A percentile compares a stretch with the other conserved stretches of the same genome.
phyloP scores from a whole-genome alignment of 2,113 vertebrate genomes.

The Mastomys coucha region DNA sequence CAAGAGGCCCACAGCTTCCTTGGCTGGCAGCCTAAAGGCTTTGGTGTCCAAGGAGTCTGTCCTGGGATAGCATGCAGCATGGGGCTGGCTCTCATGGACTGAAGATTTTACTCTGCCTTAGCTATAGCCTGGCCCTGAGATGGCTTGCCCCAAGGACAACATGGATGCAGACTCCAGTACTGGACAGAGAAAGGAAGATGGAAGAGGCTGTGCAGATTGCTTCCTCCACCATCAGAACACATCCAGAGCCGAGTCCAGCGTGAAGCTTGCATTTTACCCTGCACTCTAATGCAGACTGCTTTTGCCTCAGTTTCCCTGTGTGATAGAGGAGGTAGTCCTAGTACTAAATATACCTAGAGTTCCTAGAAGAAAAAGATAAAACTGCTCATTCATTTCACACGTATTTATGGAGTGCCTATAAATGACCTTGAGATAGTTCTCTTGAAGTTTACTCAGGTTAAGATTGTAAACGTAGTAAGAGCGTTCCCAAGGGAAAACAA shows the following conservation, averaged over 20 bases:
- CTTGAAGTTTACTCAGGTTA: neutral
- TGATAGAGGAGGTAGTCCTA: neutral
- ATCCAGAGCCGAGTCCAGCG: neutral
- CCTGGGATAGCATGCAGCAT: rapidly evolving
- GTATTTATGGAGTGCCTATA: neutral
- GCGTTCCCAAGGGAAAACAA: neutral
- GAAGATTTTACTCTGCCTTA: neutral
- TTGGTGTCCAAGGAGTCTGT: neutral
- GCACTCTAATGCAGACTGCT: no score
- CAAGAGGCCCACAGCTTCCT: neutral
- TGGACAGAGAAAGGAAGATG: neutral
- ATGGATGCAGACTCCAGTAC: neutral
- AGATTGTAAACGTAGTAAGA: slow-evolving; percentile 8
- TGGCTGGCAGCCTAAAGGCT: neutral
- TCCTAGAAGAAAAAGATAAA: neutral
- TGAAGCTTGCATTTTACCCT: neutral
- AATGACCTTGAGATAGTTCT: neutral
- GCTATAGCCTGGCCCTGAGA: neutral
- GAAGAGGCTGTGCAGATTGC: neutral
- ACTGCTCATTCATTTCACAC: slow-evolving; percentile 1
- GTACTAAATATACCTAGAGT: neutral
- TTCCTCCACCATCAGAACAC: neutral
- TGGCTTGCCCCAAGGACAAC: neutral
- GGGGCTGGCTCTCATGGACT: neutral
- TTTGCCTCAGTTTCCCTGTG: neutral